A percentile compares a stretch with the other conserved stretches of the same genome.
These are phyloP conservation scores for Protobothrops flavoviridis DNA, from an alignment of 2,113 vertebrate genomes.

Conservation along the genomic window DNA sequence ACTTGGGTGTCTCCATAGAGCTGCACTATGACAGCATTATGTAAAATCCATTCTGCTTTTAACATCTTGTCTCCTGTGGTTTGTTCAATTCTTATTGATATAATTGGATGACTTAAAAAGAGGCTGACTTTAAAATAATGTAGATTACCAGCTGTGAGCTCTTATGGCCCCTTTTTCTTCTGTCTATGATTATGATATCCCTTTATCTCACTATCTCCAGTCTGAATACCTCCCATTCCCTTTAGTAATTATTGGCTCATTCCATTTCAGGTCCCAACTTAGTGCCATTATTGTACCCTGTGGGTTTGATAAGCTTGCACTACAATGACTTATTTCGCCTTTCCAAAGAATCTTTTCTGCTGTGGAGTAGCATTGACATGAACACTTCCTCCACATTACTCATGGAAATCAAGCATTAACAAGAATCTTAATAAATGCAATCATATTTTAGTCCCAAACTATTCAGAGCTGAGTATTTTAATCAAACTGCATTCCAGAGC, in stretches of 20 bases:
- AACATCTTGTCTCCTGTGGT: conserved; percentile 12
- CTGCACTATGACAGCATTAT: not conserved
- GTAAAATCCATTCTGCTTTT: conserved; percentile 7
- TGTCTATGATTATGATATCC: not conserved
- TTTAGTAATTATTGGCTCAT: conserved; percentile 34
- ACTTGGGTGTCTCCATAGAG: not conserved
- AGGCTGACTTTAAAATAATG: conserved; percentile 26
- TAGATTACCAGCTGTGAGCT: conserved; percentile 11
- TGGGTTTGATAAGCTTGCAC: conserved; percentile 26
- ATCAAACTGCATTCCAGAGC: conserved; percentile 40
- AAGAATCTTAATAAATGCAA: conserved; percentile 49
- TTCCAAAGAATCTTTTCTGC: conserved; percentile 22
- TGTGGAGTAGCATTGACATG: not conserved
- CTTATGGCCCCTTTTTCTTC: conserved; percentile 8
- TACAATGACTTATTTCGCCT: conserved; percentile 28
- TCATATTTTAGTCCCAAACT: conserved; percentile 39
- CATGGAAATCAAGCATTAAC: conserved; percentile 30
- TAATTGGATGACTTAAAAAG: conserved; percentile 18
- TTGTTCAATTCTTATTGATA: conserved; percentile 28
- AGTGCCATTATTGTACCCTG: conserved; percentile 4
- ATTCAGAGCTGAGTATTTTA: conserved; percentile 47
- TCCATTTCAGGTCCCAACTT: conserved; percentile 13
- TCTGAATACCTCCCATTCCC: conserved; percentile 31
- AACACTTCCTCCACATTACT: conserved; percentile 47
- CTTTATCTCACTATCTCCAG: not conserved